Base-by-base conservation (phyloP, 2,888 invertebrate species). In the Xiphydria camelus region DNA sequence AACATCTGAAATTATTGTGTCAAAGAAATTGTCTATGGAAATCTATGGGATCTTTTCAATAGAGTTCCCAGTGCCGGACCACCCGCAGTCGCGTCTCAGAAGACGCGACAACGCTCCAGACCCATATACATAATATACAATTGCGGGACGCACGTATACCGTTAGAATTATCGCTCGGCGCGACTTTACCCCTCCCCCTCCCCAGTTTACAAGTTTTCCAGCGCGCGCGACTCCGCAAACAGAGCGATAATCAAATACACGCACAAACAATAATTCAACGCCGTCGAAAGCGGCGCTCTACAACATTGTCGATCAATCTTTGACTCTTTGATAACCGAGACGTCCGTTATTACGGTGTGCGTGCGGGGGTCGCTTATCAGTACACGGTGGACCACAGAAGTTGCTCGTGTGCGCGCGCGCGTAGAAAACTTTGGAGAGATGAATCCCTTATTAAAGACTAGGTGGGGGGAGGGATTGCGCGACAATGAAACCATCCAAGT, bases 251-350 rank as follows among this genome's bases (percentile, higher is more conserved):
- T 41, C 17, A 29, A 36, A 45, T 56, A 58, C 59, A 63, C 56
- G 63, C 61, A 59, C 57, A 57, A 58, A 57, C 55, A 51, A n/a
- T n/a, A n/a, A 56, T 56, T 49, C 49, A 45, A 54, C 55, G 53
- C 49, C 18, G 49, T 49, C 45, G 45, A 50, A 49, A 49, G 31
- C 47, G 19, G 25, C 44, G 48, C 35, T 40, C 33, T 48, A 47
- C 43, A n/a, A 51, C 51, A 57, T 61, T 57, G 58, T 53, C 59
- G 53, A 64, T 63, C 56, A 63, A 65, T 65, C 62, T 62, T 55
- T 49, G 43, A 57, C 53, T 57, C 46, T 22, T 32, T 41, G 53
- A 53, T 53, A 51, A 50, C 47, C 48, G n/a, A n/a, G n/a, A n/a
- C n/a, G 41, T 34, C 36, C 36, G 46, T 17, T 40, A 29, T 29